Evolutionary conservation across 1,140 invertebrate species (phyloP), one percentile per base, ranked within the genome.

Genomic region (Mercenaria mercenaria): DNA sequence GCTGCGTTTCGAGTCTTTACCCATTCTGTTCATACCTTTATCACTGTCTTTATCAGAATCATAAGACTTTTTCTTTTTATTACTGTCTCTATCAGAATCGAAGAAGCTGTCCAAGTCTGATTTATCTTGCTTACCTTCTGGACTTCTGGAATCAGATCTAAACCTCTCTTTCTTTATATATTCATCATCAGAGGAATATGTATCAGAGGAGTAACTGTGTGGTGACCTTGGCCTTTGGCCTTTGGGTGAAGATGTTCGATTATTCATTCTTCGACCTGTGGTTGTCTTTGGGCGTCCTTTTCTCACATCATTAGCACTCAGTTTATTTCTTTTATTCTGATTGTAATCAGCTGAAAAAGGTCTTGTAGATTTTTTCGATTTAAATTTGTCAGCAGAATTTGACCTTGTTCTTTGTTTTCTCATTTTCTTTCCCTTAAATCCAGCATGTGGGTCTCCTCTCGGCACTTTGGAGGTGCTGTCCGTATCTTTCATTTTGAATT

Each of bases 141-240:
- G 59, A 67, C 69, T 87, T 26, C 37, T 50, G 29, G 85, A 87
- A 43, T 67, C 41, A 34, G 72, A 87, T 37, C 74, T 76, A 59
- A 26, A 87, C 41, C 61, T 80, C 59, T 88, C 64, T 67, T 88
- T 88, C 50, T 80, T 88, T 4, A 50, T 61, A 81, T 80, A 80
- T 29, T 80, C 86, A 29, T 88, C 86, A 72, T 64, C 52, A 39
- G 86, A 81, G 3, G 86, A 88, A 32, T 81, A 88, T n/a, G 86
- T 64, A 39, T 88, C 86, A 20, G 86, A 81, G 47, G 86, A 88
- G 56, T 88, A 80, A 88, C 59, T 72, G 1, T 52, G 34, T 50
- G 86, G 86, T 88, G 86, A 88, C 77, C 76, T 80, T 88, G 86
- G 41, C 77, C 86, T 88, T 81, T 72, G 86, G 81, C 77, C 77